phyloP scores from a whole-genome alignment of 2,888 invertebrate genomes.

The Lasioglossum villosulum region DNA sequence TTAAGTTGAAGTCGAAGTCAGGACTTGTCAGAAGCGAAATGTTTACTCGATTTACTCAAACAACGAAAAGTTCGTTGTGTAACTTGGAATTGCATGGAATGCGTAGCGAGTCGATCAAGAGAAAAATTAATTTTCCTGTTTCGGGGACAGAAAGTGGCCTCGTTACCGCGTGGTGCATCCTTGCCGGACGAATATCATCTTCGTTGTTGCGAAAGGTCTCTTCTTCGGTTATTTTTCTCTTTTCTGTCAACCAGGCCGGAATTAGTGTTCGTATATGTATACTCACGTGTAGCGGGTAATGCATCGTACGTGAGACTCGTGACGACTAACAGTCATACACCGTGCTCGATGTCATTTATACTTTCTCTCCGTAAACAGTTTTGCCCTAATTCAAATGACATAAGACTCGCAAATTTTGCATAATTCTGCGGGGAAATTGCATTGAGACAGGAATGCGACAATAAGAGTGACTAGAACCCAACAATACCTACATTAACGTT shows the following conservation, averaged over 20 bases:
- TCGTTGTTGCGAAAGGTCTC: slow-evolving; percentile 40
- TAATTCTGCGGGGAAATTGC: not conserved
- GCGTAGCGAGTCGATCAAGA: not conserved
- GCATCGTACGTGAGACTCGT: slow-evolving; percentile 79
- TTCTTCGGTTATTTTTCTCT: slow-evolving; percentile 11
- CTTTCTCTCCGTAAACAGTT: slow-evolving; percentile 77
- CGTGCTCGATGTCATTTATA: slow-evolving; percentile 80
- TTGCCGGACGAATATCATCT: slow-evolving; percentile 39
- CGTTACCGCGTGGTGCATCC: slow-evolving; percentile 21
- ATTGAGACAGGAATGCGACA: not conserved
- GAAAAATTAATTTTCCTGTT: slow-evolving; percentile 42
- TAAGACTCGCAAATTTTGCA: slow-evolving; percentile 23
- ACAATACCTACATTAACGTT: not conserved
- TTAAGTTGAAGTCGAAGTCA: not conserved
- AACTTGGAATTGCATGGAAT: not conserved
- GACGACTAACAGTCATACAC: slow-evolving; percentile 79
- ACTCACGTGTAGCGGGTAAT: slow-evolving; percentile 80
- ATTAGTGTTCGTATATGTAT: slow-evolving; percentile 40
- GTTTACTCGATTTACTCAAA: not conserved
- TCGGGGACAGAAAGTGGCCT: slow-evolving; percentile 9
- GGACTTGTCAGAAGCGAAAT: not conserved
- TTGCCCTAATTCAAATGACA: slow-evolving; percentile 64
- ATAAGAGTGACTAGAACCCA: not conserved
- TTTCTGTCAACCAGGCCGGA: slow-evolving; percentile 39
- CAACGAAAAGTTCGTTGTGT: not conserved